phyloP scores from a whole-genome alignment of 2,888 invertebrate genomes.

The Margaritifera margaritifera region DNA sequence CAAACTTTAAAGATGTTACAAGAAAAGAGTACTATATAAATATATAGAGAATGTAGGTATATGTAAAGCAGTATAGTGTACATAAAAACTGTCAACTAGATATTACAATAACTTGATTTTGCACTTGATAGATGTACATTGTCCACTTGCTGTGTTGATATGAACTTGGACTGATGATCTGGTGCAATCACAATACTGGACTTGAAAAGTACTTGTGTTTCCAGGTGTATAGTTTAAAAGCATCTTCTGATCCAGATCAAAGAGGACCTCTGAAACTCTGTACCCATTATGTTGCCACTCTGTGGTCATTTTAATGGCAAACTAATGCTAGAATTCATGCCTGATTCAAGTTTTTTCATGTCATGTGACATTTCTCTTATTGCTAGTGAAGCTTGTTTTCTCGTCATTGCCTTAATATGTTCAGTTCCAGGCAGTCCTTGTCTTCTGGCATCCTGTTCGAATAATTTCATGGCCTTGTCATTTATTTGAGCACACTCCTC shows the following conservation, averaged over 20 bases:
- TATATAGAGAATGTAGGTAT: too few species aligned
- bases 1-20: too few species aligned
- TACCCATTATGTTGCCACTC: neutral
- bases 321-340: conserved; percentile 1
- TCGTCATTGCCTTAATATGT: conserved; percentile 24
- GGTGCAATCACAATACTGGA: too few species aligned
- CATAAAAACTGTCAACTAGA: too few species aligned
- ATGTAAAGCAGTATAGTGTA: too few species aligned
- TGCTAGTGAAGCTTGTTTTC: conserved; percentile 18
- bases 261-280: neutral
- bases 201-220: too few species aligned
- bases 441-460: conserved; percentile 34
- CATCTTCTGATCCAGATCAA: too few species aligned
- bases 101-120: too few species aligned
- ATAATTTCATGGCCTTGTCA: conserved; percentile 22
- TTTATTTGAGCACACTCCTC: conserved; percentile 38
- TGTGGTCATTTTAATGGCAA: neutral
- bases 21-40: too few species aligned
- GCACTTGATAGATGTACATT: neutral
- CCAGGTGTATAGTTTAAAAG: too few species aligned
- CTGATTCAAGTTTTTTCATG: conserved; percentile 21
- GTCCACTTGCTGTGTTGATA: neutral
- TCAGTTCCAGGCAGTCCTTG: conserved; percentile 23
- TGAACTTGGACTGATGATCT: too few species aligned
- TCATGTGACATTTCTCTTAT: conserved; percentile 29